These are phyloP conservation scores for Neodiprion fabricii DNA, from an alignment of 1,140 invertebrate genomes.

Conservation along the genomic window DNA sequence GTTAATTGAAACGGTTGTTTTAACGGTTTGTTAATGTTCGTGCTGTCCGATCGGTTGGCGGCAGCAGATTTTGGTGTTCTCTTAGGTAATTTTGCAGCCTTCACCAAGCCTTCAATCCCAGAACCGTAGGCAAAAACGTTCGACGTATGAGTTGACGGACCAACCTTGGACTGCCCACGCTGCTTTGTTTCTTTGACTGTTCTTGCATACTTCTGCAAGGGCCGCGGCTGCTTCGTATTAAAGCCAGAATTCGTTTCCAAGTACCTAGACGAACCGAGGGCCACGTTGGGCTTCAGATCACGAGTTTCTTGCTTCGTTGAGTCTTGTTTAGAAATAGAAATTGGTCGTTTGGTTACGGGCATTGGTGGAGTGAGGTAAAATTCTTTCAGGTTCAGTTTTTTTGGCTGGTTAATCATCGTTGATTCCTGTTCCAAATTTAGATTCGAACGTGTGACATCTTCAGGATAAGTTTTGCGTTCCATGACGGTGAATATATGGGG, in stretches of 20 bases:
- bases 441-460: not conserved
- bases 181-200: not conserved
- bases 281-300: not conserved
- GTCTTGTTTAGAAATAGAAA: slow-evolving; percentile 1
- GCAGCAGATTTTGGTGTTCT: not conserved
- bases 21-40: not conserved
- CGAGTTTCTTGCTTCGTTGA: not conserved
- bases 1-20: not conserved
- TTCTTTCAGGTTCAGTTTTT: slow-evolving; percentile 2
- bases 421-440: slow-evolving; percentile 5
- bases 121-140: not conserved
- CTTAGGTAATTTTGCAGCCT: not conserved
- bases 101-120: not conserved
- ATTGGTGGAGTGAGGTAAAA: not conserved
- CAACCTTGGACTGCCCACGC: not conserved
- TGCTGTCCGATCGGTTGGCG: not conserved
- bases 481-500: slow-evolving; percentile 9
- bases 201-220: not conserved
- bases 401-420: not conserved
- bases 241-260: not conserved
- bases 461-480: slow-evolving; percentile 3
- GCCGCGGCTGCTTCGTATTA: not conserved
- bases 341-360: not conserved
- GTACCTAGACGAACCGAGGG: not conserved
- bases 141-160: not conserved